A percentile compares a stretch with the other conserved stretches of the same genome.
Evolutionary conservation across 2,888 invertebrate genomes (phyloP).

Genomic region (Thysanoteuthis rhombus): DNA sequence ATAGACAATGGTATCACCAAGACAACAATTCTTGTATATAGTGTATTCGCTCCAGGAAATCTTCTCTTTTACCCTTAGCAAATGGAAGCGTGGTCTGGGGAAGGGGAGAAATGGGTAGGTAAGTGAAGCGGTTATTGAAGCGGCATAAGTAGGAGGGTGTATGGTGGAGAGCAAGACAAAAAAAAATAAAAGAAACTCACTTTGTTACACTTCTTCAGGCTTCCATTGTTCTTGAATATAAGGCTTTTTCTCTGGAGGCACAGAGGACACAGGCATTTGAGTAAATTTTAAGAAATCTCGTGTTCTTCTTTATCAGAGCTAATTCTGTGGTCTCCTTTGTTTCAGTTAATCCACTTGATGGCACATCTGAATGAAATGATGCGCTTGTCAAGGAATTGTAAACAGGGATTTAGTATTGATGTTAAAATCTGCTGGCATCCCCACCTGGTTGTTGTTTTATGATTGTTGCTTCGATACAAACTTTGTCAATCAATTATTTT

Average conservation of each 20-base stretch:
- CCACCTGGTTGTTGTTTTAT: background rate
- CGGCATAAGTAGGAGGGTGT: background rate
- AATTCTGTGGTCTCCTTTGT: background rate
- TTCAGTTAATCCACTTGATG: background rate
- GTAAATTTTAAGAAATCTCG: background rate
- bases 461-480: background rate
- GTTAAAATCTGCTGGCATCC: background rate
- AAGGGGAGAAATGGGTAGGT: background rate
- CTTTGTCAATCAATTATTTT: background rate
- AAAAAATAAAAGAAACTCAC: background rate
- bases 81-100: background rate
- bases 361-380: background rate
- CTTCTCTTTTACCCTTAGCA: background rate
- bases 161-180: background rate
- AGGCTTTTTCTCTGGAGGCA: background rate
- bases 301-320: background rate
- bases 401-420: background rate
- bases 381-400: background rate
- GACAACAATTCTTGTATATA: background rate
- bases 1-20: background rate
- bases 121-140: background rate
- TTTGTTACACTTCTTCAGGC: background rate
- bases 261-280: background rate
- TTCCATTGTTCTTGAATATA: background rate
- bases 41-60: background rate